Conservation (phyloP, 2,888 invertebrate species). For the Dicycla oo region DNA sequence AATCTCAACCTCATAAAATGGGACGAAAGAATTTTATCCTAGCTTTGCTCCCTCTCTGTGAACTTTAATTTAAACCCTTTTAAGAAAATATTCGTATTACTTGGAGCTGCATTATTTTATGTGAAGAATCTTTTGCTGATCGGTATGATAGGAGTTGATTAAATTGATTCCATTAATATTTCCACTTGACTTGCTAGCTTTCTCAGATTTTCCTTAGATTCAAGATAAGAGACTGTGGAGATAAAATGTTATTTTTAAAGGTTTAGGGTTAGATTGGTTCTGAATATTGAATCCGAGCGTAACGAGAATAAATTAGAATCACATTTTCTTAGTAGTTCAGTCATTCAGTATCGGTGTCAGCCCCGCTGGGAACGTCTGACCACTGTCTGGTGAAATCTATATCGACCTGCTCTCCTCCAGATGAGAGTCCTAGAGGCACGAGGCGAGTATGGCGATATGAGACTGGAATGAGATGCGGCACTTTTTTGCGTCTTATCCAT, state of each 20-base stretch:
- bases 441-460: too few species aligned
- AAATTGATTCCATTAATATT: slow-evolving; percentile 39
- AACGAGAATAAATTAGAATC: slow-evolving; percentile 29
- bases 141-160: slow-evolving; percentile 19
- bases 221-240: neutral
- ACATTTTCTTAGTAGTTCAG: slow-evolving; percentile 17
- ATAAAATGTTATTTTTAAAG: neutral
- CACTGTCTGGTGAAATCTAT: too few species aligned
- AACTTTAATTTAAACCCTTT: slow-evolving; percentile 31
- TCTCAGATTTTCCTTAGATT: slow-evolving; percentile 12
- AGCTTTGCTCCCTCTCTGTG: neutral
- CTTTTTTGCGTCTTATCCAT: too few species aligned
- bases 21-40: slow-evolving; percentile 20
- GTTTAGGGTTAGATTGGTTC: slow-evolving; percentile 22
- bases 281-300: slow-evolving; percentile 12
- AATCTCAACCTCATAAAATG: slow-evolving; percentile 27
- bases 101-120: slow-evolving; percentile 1
- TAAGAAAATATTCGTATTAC: slow-evolving; percentile 6
- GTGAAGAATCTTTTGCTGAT: slow-evolving; percentile 13
- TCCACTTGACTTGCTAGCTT: slow-evolving; percentile 5
- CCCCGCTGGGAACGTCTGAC: too few species aligned
- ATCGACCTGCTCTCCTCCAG: too few species aligned
- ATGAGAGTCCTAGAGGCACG: too few species aligned
- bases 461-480: too few species aligned
- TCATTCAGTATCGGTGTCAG: too few species aligned